Evolutionary conservation across 2,113 vertebrate species (phyloP), one percentile per base, ranked within the genome.

Genomic region (Nothoprocta perdicaria): DNA sequence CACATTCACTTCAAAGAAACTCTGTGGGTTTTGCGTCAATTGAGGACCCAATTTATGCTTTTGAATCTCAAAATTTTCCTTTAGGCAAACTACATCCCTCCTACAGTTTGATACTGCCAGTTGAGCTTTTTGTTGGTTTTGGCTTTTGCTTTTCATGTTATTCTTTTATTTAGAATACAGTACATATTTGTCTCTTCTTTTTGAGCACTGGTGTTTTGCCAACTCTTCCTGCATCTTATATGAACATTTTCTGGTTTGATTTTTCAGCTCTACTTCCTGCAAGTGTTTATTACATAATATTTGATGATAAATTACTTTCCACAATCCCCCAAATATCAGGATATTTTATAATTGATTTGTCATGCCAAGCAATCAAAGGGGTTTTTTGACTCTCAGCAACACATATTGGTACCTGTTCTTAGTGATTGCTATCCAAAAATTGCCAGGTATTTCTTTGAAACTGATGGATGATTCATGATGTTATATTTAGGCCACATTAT

Each of bases 401-500:
- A 86, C 74, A 7, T 81, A 88, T 66, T 81, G 69, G 35, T 93
- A 88, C 61, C 68, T 86, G 66, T 81, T 48, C 40, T 66, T 68
- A 72, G 68, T 86, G 76, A 84, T 84, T 93, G 69, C 43, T 63
- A 80, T 71, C 43, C 73, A 93, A 93, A 80, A 95, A 52, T 66
- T 88, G 73, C 80, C 87, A 90, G 69, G 87, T 95, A 80, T 66
- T 91, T 88, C 87, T 92, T 85, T 92, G 87, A 93, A 96, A 88
- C 48, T 83, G 87, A 80, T 92, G 87, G 84, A 86, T 89, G 66
- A 94, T 81, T 96, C 89, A 89, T 68, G 53, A 74, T 88, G 35
- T 94, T 93, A 76, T 75, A 92, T 93, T 93, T 96, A 93, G 88
- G 23, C 65, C 23, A 80, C 53, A 80, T 93, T 95, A 95, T 94